Base-by-base conservation (phyloP, 53 echinoderm and acorn worm genomes). In the Holothuria leucospilota region DNA sequence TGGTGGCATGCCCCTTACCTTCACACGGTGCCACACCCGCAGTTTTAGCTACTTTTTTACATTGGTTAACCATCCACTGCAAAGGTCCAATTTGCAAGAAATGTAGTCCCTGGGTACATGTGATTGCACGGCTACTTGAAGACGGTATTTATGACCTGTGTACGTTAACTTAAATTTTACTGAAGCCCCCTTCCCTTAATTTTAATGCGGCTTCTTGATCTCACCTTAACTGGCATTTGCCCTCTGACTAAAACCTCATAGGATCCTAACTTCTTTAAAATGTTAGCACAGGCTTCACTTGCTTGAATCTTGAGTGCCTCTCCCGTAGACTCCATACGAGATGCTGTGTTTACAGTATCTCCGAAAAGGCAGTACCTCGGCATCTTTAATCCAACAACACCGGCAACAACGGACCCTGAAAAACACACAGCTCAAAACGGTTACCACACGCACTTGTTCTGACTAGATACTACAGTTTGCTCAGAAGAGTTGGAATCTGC, bases 261-360 rank as follows among this genome's bases (percentile, higher is more conserved):
- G 14, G 95, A 91, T 12, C 99, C 95, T 1, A 99, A 82, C 40
- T 89, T 88, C 21, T 91, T 56, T 21, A 99, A 89, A 42, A 95
- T 82, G 24, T 89, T 93, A 20, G 88, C 90, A 78, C 99, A 99
- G 6, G 90, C 90, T 39, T 94, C 99, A 87, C 99, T 99, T 20
- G 95, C 99, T 79, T 99, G 99, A 52, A 99, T 99, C 86, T 95
- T 99, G n/a, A 99, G 77, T 10, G 99, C 99, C 93, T 99, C 99
- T 26, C 99, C 99, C 26, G 99, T 99, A 21, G 99, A 99, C 81
- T 99, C 99, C 99, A 99, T 99, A 82, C 99, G 84, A 6, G 99
- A 99, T 42, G 99, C 93, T 58, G 99, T 99, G 78, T 99, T 99
- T 39, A 99, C 99, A 25, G 99, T 99, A 74, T 99, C 99, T 11